phyloP scores from a whole-genome alignment of 2,797 vertebrate genomes.

The Capromys pilorides region DNA sequence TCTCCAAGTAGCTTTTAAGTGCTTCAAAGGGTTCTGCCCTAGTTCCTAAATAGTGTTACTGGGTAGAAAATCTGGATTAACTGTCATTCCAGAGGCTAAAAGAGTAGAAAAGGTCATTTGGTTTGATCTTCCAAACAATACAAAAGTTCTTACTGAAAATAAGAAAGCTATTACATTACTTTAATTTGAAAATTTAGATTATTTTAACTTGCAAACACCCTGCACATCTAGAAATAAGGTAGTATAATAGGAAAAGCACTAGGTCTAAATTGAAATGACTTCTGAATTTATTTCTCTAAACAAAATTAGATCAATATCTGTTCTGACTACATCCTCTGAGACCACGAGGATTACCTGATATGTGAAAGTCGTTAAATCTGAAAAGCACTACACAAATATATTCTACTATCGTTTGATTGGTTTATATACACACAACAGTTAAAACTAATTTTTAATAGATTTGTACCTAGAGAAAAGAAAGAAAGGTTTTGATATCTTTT shows the following conservation, averaged over 20 bases:
- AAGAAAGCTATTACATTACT: conserved; percentile 15
- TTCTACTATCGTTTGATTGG: background rate
- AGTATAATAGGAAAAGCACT: background rate
- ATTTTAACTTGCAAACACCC: conserved; percentile 42
- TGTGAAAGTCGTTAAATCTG: conserved; percentile 31
- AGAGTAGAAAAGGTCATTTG: conserved; percentile 22
- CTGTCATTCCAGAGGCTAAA: background rate
- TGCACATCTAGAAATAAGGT: background rate
- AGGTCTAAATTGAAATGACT: conserved; percentile 10
- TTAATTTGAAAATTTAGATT: conserved; percentile 53
- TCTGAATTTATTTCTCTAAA: conserved; percentile 53
- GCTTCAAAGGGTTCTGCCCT: background rate
- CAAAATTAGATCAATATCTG: conserved; percentile 32
- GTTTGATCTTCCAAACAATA: conserved; percentile 48
- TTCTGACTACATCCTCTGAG: conserved; percentile 8
- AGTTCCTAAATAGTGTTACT: conserved; percentile 8
- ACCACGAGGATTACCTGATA: background rate
- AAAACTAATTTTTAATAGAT: conserved; percentile 58
- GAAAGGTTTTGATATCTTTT: background rate
- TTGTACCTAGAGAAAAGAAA: conserved; percentile 21
- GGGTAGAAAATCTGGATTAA: conserved; percentile 43
- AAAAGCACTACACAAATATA: conserved; percentile 27
- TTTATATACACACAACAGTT: background rate
- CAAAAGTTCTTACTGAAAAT: background rate
- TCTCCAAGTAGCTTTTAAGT: conserved; percentile 24